Percentiles rank a stretch among this genome's conserved stretches.
These are phyloP conservation scores for Pollenia labialis DNA, from an alignment of 2,888 invertebrate species.

Conservation along the genomic window DNA sequence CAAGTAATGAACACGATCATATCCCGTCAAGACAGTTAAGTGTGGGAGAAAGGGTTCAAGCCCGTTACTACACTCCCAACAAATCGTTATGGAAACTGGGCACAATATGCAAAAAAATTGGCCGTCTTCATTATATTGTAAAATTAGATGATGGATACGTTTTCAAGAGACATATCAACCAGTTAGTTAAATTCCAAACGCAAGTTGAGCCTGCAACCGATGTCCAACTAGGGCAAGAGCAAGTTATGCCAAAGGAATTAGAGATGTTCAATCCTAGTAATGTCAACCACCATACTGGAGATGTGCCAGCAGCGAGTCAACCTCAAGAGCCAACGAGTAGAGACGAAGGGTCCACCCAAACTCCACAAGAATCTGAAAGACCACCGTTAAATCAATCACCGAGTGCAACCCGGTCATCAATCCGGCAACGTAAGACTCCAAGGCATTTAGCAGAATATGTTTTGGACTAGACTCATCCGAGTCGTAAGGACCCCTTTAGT, in stretches of 20 bases:
- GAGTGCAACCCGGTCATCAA: background rate
- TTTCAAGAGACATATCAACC: slow-evolving; percentile 9
- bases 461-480: background rate
- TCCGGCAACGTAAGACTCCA: slow-evolving; percentile 3
- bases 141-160: background rate
- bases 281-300: background rate
- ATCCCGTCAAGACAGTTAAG: background rate
- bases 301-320: background rate
- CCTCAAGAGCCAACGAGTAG: background rate
- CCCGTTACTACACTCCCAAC: slow-evolving; percentile 33
- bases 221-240: background rate
- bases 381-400: background rate
- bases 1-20: background rate
- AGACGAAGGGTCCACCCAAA: background rate
- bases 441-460: background rate
- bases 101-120: slow-evolving; percentile 33
- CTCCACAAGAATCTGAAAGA: background rate
- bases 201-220: background rate
- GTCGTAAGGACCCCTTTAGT: too few species aligned
- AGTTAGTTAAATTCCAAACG: background rate
- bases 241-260: background rate
- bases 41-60: slow-evolving; percentile 34
- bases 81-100: slow-evolving; percentile 41
- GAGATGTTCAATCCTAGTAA: background rate
- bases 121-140: slow-evolving; percentile 20